Evolutionary conservation across 2,888 invertebrate genomes (phyloP), one percentile per base, ranked within the genome.

Genomic region (Pandemis heparana): DNA sequence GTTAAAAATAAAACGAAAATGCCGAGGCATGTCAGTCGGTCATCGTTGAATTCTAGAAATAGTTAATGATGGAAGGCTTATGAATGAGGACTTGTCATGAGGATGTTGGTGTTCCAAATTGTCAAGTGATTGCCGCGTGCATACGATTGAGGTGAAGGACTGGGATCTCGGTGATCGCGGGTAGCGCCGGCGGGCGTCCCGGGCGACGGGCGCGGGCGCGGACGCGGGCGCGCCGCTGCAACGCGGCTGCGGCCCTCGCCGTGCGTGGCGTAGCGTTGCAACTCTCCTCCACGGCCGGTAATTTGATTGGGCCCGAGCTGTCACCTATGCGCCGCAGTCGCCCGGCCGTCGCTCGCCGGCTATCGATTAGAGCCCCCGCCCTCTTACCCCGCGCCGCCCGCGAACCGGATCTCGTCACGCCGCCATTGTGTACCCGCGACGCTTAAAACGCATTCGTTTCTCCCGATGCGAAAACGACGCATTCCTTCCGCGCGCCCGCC

Each of bases 401-500:
- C 92, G 94, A 93, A 93, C 94, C 94, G 94, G 94, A 93, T 94
- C 93, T 94, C 94, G 94, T 94, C 94, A 93, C 94, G 93, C 93
- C 93, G 94, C 94, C 93, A 93, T 94, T 94, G 94, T 94, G 91
- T 94, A 93, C 92, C 92, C 93, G 93, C 94, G 94, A 93, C 92
- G 93, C 94, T 94, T 94, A 93, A 73, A 93, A 93, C 94, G 94
- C 94, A 94, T 94, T 94, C 94, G 94, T 94, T 94, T 94, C 94
- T 94, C 94, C 94, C 93, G 93, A 94, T 94, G 94, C 94, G 94
- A 94, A 94, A 94, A 94, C 94, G 94, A 94, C 94, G 94, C 94
- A 94, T 94, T 94, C 94, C 94, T 94, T 94, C 94, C 94, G 92
- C 92, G 90, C 92, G 89, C 89, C 89, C 89, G 85, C 87, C 88